A percentile compares a stretch with the other conserved stretches of the same genome.
Evolutionary conservation across 2,888 invertebrate genomes (phyloP).

Genomic region (Heteropelma amictum): DNA sequence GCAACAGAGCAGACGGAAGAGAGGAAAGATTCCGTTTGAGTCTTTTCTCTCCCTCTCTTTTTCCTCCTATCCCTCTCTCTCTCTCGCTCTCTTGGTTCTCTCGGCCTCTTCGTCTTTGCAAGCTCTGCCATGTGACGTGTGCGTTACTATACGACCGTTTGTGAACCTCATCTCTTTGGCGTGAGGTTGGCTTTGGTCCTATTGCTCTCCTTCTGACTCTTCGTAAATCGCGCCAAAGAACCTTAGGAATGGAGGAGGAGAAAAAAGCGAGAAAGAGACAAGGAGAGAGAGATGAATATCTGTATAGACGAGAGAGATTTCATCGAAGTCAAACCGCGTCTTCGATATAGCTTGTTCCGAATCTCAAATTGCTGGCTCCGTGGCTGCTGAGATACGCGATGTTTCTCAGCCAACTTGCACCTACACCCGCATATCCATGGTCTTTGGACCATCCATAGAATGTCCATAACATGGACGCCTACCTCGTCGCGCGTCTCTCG

Average conservation of each 20-base stretch:
- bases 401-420: slow-evolving; percentile 55
- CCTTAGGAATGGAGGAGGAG: not conserved
- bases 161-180: slow-evolving; percentile 37
- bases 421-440: slow-evolving; percentile 72
- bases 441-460: slow-evolving; percentile 50
- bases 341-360: slow-evolving; percentile 21
- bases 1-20: slow-evolving; percentile 50
- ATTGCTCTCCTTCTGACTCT: slow-evolving; percentile 35
- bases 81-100: not conserved
- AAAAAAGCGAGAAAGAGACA: slow-evolving; percentile 1
- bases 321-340: slow-evolving; percentile 37
- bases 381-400: slow-evolving; percentile 43
- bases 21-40: slow-evolving; percentile 55
- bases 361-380: slow-evolving; percentile 34
- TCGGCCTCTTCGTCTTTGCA: slow-evolving; percentile 29
- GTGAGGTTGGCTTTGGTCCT: slow-evolving; percentile 35
- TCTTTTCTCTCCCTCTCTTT: slow-evolving; percentile 14
- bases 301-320: slow-evolving; percentile 12
- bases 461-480: slow-evolving; percentile 56
- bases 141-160: slow-evolving; percentile 24
- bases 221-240: slow-evolving; percentile 40
- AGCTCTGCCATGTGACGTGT: slow-evolving; percentile 54
- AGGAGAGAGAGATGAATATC: not conserved
- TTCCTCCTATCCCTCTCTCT: not conserved
- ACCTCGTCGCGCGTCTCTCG: slow-evolving; percentile 35